A percentile compares a stretch with the other conserved stretches of the same genome.
Conservation (phyloP, 2,888 invertebrate genomes). For the Resseliella maxima region DNA sequence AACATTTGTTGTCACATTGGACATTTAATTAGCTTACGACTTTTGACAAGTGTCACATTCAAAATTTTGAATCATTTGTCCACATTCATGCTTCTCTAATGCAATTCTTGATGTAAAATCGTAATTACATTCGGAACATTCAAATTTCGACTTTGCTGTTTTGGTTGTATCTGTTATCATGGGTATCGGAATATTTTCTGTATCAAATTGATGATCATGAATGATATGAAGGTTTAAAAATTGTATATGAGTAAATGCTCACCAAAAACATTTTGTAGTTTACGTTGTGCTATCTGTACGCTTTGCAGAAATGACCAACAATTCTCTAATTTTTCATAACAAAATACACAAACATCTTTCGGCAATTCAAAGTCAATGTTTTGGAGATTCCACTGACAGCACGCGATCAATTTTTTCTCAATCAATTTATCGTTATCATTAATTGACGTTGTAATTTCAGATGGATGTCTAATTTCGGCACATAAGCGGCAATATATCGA, state of each 20-base stretch:
- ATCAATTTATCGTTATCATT: not conserved
- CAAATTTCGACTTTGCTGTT: not conserved
- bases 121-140: not conserved
- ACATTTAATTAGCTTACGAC: not conserved
- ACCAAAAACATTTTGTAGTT: not conserved
- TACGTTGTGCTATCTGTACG: not conserved
- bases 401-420: conserved; percentile 2
- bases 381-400: conserved; percentile 30
- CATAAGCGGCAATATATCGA: conserved; percentile 23
- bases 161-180: not conserved
- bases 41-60: not conserved
- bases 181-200: not conserved
- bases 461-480: not conserved
- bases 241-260: not conserved
- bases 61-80: not conserved
- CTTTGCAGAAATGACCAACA: not conserved
- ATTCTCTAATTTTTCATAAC: not conserved
- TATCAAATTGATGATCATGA: not conserved
- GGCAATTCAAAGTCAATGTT: not conserved
- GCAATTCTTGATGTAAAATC: not conserved
- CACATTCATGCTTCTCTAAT: not conserved
- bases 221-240: not conserved
- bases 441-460: not conserved
- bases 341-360: conserved; percentile 2
- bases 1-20: not conserved